Base-by-base conservation (phyloP, 2,888 invertebrate genomes). In the Epicampocera succincta region DNA sequence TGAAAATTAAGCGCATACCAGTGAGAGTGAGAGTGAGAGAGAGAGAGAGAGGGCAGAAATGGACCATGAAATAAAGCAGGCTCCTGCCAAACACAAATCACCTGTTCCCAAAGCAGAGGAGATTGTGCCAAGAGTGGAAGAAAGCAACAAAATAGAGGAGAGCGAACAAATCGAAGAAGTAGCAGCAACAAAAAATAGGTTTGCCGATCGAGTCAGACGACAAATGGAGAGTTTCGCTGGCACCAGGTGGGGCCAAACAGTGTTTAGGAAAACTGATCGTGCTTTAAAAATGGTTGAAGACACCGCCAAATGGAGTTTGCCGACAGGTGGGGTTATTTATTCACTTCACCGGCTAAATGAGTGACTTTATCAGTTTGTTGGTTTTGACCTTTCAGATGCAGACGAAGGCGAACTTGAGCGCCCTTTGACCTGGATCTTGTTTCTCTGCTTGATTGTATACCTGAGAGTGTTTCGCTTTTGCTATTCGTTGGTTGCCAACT, bases 271-370 rank as follows among this genome's bases (percentile, higher is more conserved):
- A 17, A 78, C 81, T 46, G 90, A 91, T 85, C 86, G 86, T 5
- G 61, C 85, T 0, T 72, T 91, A 11, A 86, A 87, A 21, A 77
- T 87, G 50, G 69, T 91, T 50, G 90, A 91, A 84, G 87, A 90
- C 33, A 90, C 90, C 12, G 89, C 90, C 13, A 90, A 89, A 83
- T 91, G 91, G 91, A 89, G 90, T 84, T 84, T 91, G 66, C 90
- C 90, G 2, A 86, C 87, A 63, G 87, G 90, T 90, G 66, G 83
- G 2, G 1, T 81, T 48, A 15, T 29, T 40, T 61, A 11, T n/a
- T 17, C 0, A n/a, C 42, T 33, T 40, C 17, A 1, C 19, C 33
- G 15, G n/a, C 13, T 38, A 0, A 17, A 12, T 2, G 25, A 38
- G 9, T 44, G 15, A 58, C 1, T 3, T 21, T 12, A 5, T 13